phyloP scores from a whole-genome alignment of 2,797 vertebrate species.

The Propithecus deckenii region DNA sequence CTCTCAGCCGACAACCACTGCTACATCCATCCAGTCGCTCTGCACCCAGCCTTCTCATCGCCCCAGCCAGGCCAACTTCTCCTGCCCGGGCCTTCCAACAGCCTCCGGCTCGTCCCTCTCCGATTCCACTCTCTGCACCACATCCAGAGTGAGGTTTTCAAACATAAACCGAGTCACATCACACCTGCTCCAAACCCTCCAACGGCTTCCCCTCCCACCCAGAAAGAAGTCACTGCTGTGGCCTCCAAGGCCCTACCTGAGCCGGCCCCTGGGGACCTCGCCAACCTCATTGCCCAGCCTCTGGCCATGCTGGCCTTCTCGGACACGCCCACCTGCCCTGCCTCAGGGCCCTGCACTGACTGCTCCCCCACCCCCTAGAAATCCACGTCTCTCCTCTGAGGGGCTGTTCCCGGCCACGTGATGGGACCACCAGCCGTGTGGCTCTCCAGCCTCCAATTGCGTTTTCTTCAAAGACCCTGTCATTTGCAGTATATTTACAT shows the following conservation, averaged over 20 bases:
- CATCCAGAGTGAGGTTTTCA: background rate
- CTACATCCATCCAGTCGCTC: rapidly evolving
- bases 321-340: background rate
- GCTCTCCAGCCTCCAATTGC: background rate
- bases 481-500: no score
- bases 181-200: no score
- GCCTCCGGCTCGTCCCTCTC: no score
- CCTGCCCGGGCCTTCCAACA: background rate
- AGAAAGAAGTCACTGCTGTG: background rate
- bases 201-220: background rate
- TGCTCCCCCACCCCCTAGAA: background rate
- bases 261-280: rapidly evolving
- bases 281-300: no score
- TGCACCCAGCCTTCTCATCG: background rate
- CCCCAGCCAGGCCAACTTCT: background rate
- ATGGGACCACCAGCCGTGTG: background rate
- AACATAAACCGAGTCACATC: background rate
- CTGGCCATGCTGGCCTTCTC: background rate
- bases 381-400: background rate
- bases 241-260: background rate
- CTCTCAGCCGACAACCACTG: background rate
- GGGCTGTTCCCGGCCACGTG: background rate
- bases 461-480: background rate
- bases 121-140: background rate
- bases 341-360: background rate